Conservation (phyloP, 2,888 invertebrate species). For the Caenorhabditis panamensis region DNA sequence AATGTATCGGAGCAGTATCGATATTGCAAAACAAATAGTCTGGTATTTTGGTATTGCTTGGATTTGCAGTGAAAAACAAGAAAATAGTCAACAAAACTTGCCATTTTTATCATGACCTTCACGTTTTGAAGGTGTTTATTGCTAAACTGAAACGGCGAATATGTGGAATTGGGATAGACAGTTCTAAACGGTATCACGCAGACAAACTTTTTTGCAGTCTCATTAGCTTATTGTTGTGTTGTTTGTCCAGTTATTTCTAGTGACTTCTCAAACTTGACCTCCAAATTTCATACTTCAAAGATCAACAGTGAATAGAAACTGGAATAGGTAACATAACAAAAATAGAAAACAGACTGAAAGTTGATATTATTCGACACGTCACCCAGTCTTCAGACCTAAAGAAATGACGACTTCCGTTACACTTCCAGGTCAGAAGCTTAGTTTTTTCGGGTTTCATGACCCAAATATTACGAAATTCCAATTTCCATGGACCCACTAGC, state of each 20-base stretch:
- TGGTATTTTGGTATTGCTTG: conserved; percentile 29
- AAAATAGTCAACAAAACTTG: conserved; percentile 48
- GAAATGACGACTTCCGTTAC: not conserved
- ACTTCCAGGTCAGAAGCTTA: not conserved
- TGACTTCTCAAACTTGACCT: too few relatives aligned
- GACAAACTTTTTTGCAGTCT: too few relatives aligned
- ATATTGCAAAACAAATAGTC: conserved; percentile 48
- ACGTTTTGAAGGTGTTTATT: conserved; percentile 16
- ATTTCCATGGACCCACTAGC: not conserved
- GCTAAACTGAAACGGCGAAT: too few relatives aligned
- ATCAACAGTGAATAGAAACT: too few relatives aligned
- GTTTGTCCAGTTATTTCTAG: too few relatives aligned
- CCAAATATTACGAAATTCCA: conserved; percentile 10
- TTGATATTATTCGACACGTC: not conserved
- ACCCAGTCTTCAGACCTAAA: not conserved
- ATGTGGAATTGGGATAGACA: too few relatives aligned
- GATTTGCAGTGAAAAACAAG: not conserved
- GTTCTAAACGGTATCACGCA: too few relatives aligned
- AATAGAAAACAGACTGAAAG: not conserved
- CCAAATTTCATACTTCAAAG: too few relatives aligned
- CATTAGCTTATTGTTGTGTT: too few relatives aligned
- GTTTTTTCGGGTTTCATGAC: not conserved
- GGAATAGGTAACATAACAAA: not conserved
- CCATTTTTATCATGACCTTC: conserved; percentile 14
- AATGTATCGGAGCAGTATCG: conserved; percentile 14